Conservation (phyloP, 2,888 invertebrate genomes). For the Prenolepis imparis region DNA sequence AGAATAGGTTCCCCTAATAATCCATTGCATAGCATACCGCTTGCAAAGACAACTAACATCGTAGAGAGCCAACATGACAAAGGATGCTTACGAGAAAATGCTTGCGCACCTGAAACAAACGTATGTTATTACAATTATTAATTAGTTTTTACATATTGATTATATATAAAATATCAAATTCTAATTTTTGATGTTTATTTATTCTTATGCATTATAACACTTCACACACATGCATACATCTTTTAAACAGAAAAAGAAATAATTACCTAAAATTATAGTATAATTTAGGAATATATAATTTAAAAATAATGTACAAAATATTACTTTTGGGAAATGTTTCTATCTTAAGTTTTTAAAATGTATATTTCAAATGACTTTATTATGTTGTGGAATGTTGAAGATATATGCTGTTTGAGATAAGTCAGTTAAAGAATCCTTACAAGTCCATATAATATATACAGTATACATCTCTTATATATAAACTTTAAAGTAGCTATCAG, state of each 20-base stretch:
- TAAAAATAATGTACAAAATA: slow-evolving; percentile 15
- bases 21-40: slow-evolving; percentile 98
- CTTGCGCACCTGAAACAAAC: slow-evolving; percentile 90
- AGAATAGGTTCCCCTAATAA: slow-evolving; percentile 98
- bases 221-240: neutral
- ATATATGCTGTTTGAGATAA: slow-evolving; percentile 64
- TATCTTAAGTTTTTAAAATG: slow-evolving; percentile 27
- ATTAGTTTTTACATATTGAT: neutral
- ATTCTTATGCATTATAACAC: neutral
- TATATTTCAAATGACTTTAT: slow-evolving; percentile 17
- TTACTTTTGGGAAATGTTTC: neutral
- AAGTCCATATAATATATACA: slow-evolving; percentile 41
- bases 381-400: slow-evolving; percentile 58
- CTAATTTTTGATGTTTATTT: neutral
- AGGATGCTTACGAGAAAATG: slow-evolving; percentile 98
- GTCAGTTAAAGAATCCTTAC: slow-evolving; percentile 73
- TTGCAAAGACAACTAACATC: slow-evolving; percentile 99
- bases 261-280: slow-evolving; percentile 12
- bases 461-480: slow-evolving; percentile 27
- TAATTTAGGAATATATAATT: neutral
- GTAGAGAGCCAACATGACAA: slow-evolving; percentile 99
- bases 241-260: slow-evolving; percentile 9
- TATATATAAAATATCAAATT: neutral
- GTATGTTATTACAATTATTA: slow-evolving; percentile 12
- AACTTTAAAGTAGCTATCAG: slow-evolving; percentile 30